Evolutionary conservation across 2,888 invertebrate genomes (phyloP), one percentile per base, ranked within the genome.

Genomic region (Cynaeus angustus): DNA sequence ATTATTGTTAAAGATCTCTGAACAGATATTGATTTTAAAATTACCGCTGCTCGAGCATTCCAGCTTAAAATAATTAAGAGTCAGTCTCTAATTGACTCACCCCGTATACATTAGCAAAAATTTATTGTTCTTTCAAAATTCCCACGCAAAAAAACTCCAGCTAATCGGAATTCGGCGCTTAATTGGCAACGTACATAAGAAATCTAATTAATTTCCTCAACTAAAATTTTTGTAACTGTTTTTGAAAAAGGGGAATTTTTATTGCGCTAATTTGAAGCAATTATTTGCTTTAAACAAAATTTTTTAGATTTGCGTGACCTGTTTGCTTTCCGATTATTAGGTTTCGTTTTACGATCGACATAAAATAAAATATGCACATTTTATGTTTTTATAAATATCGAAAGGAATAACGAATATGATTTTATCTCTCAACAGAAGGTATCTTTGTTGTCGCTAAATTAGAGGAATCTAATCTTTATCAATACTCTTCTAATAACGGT

Each of bases 181-280:
- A 59, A 59, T 59, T 59, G 46, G 59, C 9, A 41, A 41, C 21
- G 21, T 28, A 59, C 43, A 28, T 30, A 45, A 12, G 21, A 21
- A 46, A 59, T 4, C 45, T 59, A 59, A 59, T 59, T 59, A 59
- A 59, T 43, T 59, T 13, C 30, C 37, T 41, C 13, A 1, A 43
- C 28, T 30, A 30, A 45, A 46, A 59, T 56, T 56, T 59, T 30
- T 59, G 59, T 59, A 59, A 59, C 59, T 59, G 59, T 59, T 59
- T 10, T 33, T 38, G 55, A 41, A 13, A 59, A 46, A 59, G 12
- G 28, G 38, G 59, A 59, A 59, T 59, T 59, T 59, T 59, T 59
- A 59, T 59, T 45, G n/a, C 13, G 10, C 56, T 7, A 43, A 56
- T 55, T 55, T 55, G 10, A 37, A 10, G 37, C 21, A 55, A 55